These are phyloP conservation scores for Centroberyx gerrardi DNA, from an alignment of 2,797 vertebrate genomes.

Conservation along the genomic window DNA sequence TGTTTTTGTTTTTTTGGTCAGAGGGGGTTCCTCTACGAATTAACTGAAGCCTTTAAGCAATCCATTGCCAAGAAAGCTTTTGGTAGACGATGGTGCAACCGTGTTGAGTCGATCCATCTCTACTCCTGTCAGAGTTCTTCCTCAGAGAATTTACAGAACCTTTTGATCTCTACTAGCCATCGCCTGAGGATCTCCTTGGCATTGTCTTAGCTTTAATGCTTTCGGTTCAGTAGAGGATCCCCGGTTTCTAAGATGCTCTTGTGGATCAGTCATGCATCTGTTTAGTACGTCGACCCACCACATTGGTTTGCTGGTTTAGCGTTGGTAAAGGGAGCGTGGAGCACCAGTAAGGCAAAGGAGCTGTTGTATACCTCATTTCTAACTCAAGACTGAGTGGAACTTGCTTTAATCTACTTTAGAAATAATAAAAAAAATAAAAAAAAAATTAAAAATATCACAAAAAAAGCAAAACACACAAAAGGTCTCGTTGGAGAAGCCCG, in stretches of 20 bases:
- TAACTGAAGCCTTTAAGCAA: slow-evolving; percentile 48
- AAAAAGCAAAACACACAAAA: slow-evolving; percentile 45
- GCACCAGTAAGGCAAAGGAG: slow-evolving; percentile 85
- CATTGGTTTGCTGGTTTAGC: slow-evolving; percentile 66
- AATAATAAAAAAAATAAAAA: slow-evolving; percentile 55
- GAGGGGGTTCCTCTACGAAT: slow-evolving; percentile 51
- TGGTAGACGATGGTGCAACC: slow-evolving; percentile 29
- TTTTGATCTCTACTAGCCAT: slow-evolving; percentile 3
- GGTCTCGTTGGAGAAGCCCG: slow-evolving; percentile 83
- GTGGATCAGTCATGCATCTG: slow-evolving; percentile 45
- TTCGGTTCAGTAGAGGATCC: slow-evolving; percentile 42
- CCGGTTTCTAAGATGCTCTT: slow-evolving; percentile 38
- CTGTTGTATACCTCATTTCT: slow-evolving; percentile 99
- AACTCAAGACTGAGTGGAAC: slow-evolving; percentile 91
- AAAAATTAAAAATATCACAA: slow-evolving; percentile 35
- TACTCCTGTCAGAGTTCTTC: background rate
- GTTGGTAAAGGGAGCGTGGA: slow-evolving; percentile 57
- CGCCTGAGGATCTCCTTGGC: slow-evolving; percentile 26
- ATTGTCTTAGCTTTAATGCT: slow-evolving; percentile 53
- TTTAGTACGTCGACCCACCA: slow-evolving; percentile 52
- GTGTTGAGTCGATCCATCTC: slow-evolving; percentile 8
- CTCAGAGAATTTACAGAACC: background rate
- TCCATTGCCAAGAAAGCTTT: slow-evolving; percentile 29
- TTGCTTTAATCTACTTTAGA: slow-evolving; percentile 93
- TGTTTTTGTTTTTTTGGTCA: slow-evolving; percentile 32